Evolutionary conservation across 2,888 invertebrate genomes (phyloP).

Genomic region (Ichneumoninae sp.): DNA sequence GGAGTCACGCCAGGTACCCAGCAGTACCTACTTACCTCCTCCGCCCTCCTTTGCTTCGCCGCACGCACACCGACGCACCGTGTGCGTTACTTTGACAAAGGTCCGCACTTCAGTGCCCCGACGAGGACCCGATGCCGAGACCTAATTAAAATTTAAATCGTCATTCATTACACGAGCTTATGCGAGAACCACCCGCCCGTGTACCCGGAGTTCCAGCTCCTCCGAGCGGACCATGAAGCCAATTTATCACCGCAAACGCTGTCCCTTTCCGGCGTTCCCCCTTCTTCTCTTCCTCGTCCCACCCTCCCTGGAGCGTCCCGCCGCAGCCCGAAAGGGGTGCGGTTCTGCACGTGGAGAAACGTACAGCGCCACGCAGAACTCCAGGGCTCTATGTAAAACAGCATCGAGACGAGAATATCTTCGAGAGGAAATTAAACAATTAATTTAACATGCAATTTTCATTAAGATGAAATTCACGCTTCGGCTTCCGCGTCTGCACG

Average conservation of each 20-base stretch:
- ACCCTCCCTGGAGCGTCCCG: conserved; percentile 31
- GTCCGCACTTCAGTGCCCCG: background rate
- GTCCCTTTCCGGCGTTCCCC: conserved; percentile 13
- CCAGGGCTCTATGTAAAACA: background rate
- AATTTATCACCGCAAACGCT: conserved; percentile 68
- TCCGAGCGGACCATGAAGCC: conserved; percentile 62
- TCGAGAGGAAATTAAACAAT: background rate
- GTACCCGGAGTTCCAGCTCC: conserved; percentile 17
- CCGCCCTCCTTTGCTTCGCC: background rate
- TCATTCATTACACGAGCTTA: conserved; percentile 63
- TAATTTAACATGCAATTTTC: background rate
- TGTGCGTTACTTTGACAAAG: conserved; percentile 29
- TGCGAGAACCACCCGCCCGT: conserved; percentile 9
- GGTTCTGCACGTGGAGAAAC: conserved; percentile 26
- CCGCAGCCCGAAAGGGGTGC: conserved; percentile 27
- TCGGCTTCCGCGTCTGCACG: background rate
- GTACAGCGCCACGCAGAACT: conserved; percentile 30
- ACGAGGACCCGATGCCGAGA: conserved; percentile 6
- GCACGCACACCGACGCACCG: background rate
- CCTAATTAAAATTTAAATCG: conserved; percentile 62
- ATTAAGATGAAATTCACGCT: background rate
- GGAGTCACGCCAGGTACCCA: conserved; percentile 54
- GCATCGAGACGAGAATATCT: background rate
- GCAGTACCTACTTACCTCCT: background rate
- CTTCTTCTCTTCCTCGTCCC: conserved; percentile 26